These are phyloP conservation scores for Dendrocopos noguchii DNA, from an alignment of 2,113 vertebrate genomes.

Conservation along the genomic window DNA sequence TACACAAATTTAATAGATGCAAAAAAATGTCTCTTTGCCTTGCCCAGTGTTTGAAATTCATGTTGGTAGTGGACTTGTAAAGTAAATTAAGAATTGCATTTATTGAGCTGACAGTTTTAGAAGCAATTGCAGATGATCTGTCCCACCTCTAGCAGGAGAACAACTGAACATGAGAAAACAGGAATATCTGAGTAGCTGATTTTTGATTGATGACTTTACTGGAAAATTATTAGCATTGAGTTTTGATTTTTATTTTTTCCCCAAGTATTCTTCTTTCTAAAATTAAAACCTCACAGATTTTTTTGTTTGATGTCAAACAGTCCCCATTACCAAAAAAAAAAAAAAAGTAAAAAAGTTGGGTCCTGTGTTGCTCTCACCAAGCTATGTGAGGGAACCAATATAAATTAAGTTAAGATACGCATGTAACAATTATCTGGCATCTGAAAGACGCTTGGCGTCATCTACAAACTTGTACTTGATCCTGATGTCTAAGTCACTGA, in stretches of 20 bases:
- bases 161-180: background rate
- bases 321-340: background rate
- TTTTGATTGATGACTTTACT: background rate
- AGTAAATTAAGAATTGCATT: background rate
- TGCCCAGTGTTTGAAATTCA: background rate
- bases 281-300: background rate
- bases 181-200: background rate
- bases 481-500: no score
- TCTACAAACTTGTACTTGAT: no score
- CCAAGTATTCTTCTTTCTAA: background rate
- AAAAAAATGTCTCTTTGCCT: background rate
- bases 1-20: background rate
- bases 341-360: background rate
- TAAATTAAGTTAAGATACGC: background rate
- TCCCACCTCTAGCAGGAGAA: background rate
- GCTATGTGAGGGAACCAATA: background rate
- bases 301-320: background rate
- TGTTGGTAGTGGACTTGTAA: background rate
- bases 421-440: background rate
- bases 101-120: background rate
- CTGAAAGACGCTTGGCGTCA: background rate
- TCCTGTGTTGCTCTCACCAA: background rate
- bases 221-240: background rate
- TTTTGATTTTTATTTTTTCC: background rate
- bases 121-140: background rate